phyloP scores from a whole-genome alignment of 2,888 invertebrate genomes.

The Punctoribates punctum region DNA sequence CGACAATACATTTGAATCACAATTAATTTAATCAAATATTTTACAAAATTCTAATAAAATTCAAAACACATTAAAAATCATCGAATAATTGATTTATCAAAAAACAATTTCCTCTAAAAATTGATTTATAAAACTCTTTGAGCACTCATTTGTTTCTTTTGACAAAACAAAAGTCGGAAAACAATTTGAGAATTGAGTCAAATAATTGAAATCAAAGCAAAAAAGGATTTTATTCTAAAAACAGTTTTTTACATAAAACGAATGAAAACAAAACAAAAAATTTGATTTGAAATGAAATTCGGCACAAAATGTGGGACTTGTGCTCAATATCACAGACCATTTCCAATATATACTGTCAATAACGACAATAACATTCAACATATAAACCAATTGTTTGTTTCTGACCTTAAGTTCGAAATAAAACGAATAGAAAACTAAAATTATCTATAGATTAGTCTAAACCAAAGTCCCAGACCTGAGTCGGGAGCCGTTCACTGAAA shows the following conservation, averaged over 20 bases:
- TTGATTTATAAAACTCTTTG: background rate
- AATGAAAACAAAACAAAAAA: background rate
- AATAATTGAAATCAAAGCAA: no score
- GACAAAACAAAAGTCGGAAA: no score
- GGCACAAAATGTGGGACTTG: background rate
- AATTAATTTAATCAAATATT: background rate
- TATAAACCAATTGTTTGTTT: background rate
- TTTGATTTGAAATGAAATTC: background rate
- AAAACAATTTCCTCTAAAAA: background rate
- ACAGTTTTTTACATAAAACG: no score
- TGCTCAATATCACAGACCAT: slow-evolving; percentile 33
- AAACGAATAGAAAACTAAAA: background rate
- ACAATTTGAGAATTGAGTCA: no score
- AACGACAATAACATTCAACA: slow-evolving; percentile 14
- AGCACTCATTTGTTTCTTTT: background rate
- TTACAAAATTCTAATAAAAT: background rate
- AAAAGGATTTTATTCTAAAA: no score
- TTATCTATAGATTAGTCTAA: background rate
- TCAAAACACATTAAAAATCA: slow-evolving; percentile 8
- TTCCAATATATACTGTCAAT: slow-evolving; percentile 30
- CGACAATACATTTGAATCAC: background rate
- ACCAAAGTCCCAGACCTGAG: background rate
- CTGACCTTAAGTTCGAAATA: slow-evolving; percentile 2
- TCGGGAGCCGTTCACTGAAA: background rate
- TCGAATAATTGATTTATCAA: background rate